Evolutionary conservation across 2,113 vertebrate genomes (phyloP).

Genomic region (Triplophysa rosa): DNA sequence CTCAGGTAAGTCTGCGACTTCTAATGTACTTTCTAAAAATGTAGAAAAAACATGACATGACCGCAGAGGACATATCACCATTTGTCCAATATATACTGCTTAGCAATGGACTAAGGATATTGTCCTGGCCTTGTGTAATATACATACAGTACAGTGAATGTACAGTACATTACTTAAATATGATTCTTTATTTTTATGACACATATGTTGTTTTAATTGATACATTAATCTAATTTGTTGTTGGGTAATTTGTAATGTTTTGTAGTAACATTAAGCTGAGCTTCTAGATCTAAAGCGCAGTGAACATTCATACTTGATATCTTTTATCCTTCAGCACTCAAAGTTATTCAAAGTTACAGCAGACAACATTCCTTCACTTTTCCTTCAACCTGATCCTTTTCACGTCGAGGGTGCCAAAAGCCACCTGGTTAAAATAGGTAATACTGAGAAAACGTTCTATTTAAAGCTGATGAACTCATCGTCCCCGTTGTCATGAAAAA

Average conservation of each 20-base stretch:
- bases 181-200: too few relatives aligned
- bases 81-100: not conserved
- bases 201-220: too few relatives aligned
- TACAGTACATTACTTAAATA: too few relatives aligned
- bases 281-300: not conserved
- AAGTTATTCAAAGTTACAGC: constrained; percentile 22
- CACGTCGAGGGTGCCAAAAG: constrained; percentile 33
- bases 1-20: not conserved
- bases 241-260: too few relatives aligned
- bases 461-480: constrained; percentile 65
- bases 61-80: not conserved
- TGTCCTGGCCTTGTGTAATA: too few relatives aligned
- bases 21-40: not conserved
- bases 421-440: constrained; percentile 53
- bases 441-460: constrained; percentile 61
- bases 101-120: too few relatives aligned
- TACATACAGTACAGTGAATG: too few relatives aligned
- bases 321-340: not conserved
- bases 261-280: not conserved
- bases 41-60: constrained; percentile 9
- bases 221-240: too few relatives aligned
- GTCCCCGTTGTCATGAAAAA: constrained; percentile 55
- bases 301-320: not conserved
- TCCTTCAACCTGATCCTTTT: constrained; percentile 18
- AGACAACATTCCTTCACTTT: constrained; percentile 32